Evolutionary conservation across 2,797 vertebrate species (phyloP), one percentile per base, ranked within the genome.

Genomic region (Phoxinus dragarum): DNA sequence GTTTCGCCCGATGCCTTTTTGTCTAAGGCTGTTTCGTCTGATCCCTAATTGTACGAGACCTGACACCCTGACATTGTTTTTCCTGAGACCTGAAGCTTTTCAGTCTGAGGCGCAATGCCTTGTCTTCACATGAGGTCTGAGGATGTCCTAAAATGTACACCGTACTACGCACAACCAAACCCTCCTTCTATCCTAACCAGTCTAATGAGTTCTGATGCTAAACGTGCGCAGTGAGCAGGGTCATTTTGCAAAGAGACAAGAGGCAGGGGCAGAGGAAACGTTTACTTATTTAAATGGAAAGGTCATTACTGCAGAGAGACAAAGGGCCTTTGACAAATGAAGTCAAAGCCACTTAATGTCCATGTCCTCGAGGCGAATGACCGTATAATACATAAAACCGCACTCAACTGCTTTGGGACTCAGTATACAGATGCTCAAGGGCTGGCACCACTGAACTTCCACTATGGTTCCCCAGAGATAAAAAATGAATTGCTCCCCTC

Each of bases 241-340:
- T 90, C 85, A 86, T 87, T 92, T 90, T 85, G 47, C 85, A 85
- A 84, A 67, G 75, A 90, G 87, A 86, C 68, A 34, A 80, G 31
- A 72, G 84, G 78, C 84, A 72, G 34, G 81, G 61, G 66, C 86
- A 88, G n/a, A 86, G 80, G 81, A 89, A 89, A 92, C 88, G 86
- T 92, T 92, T 92, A 86, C 89, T 92, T 91, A 92, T 91, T 91
- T 90, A 92, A 94, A 92, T 88, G 86, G 91, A 91, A 91, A 93
- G 93, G 91, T 93, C 92, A 91, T 93, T 93, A 93, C 89, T 71
- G 67, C 67, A 67, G 86, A 92, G 90, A 92, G 80, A 84, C 76
- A 88, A 88, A 93, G 86, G 88, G 89, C 88, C 86, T 90, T 88
- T 89, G 92, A 93, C 93, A 93, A 94, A 94, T 91, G 83, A 91